Evolutionary conservation across 2,113 vertebrate species (phyloP).

Genomic region (Chrysochloris asiatica): DNA sequence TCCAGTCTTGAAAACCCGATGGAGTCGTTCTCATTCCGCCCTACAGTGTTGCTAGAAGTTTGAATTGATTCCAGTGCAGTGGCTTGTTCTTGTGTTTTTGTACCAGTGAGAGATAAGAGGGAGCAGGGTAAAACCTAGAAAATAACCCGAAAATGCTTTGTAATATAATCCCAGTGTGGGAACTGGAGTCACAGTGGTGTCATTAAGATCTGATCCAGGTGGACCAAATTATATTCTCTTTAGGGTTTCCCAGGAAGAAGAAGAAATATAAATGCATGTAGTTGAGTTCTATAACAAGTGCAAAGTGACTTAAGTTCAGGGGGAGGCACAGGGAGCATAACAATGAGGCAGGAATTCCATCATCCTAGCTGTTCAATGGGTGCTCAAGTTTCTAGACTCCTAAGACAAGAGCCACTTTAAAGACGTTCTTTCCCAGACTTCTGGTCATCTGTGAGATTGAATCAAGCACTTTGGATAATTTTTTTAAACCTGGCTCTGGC

Average conservation of each 20-base stretch:
- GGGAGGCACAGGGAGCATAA: background rate
- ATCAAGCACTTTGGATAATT: slow-evolving; percentile 70
- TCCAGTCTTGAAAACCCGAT: no score
- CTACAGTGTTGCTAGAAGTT: no score
- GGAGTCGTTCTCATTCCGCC: no score
- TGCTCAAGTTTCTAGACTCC: slow-evolving; percentile 17
- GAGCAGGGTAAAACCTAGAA: background rate
- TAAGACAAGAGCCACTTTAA: background rate
- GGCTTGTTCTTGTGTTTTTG: no score
- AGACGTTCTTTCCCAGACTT: slow-evolving; percentile 57
- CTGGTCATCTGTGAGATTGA: slow-evolving; percentile 62
- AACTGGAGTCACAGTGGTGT: background rate
- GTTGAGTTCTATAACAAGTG: background rate
- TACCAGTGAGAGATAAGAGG: slow-evolving; percentile 5
- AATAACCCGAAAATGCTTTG: background rate
- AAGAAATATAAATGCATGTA: slow-evolving; percentile 11
- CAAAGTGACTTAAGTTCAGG: background rate
- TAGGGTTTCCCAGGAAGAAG: background rate
- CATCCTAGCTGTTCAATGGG: background rate
- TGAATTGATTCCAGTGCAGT: no score
- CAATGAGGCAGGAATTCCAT: background rate
- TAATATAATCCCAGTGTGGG: background rate
- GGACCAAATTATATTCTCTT: background rate
- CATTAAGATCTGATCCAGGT: background rate
- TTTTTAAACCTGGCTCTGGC: slow-evolving; percentile 65